phyloP scores from a whole-genome alignment of 35 echinoderm and acorn worm species.

The Acanthaster planci region DNA sequence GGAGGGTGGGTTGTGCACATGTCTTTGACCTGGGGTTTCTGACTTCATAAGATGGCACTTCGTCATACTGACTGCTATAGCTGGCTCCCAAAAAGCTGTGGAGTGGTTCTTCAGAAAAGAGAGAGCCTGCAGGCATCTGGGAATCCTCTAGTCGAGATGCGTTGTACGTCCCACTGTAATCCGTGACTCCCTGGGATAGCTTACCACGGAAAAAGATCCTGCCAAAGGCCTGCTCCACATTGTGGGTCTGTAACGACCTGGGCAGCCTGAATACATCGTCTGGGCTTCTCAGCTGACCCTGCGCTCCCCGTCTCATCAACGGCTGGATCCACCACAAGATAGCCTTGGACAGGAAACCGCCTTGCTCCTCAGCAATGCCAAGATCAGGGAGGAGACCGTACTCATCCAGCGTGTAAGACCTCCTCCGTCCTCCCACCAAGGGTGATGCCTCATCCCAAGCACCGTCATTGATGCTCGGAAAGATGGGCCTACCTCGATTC shows the following conservation, averaged over 20 bases:
- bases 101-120: slow-evolving; percentile 20
- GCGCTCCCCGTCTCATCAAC: slow-evolving; percentile 85
- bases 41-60: slow-evolving; percentile 12
- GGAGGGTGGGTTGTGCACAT: slow-evolving; percentile 43
- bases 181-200: neutral
- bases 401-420: slow-evolving; percentile 25
- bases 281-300: slow-evolving; percentile 60
- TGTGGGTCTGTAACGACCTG: slow-evolving; percentile 40
- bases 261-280: slow-evolving; percentile 92
- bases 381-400: slow-evolving; percentile 43
- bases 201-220: slow-evolving; percentile 34
- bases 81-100: neutral
- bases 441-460: slow-evolving; percentile 47
- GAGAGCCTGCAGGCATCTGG: neutral
- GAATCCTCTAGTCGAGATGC: slow-evolving; percentile 22
- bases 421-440: slow-evolving; percentile 16
- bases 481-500: slow-evolving; percentile 27
- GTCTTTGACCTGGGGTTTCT: slow-evolving; percentile 16
- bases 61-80: slow-evolving; percentile 5
- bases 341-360: slow-evolving; percentile 65
- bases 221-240: slow-evolving; percentile 63
- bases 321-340: slow-evolving; percentile 82
- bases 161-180: neutral
- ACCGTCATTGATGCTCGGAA: slow-evolving; percentile 84
- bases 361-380: slow-evolving; percentile 81